These are phyloP conservation scores for Tympanoctomys barrerae DNA, from an alignment of 2,797 vertebrate species.

Conservation along the genomic window DNA sequence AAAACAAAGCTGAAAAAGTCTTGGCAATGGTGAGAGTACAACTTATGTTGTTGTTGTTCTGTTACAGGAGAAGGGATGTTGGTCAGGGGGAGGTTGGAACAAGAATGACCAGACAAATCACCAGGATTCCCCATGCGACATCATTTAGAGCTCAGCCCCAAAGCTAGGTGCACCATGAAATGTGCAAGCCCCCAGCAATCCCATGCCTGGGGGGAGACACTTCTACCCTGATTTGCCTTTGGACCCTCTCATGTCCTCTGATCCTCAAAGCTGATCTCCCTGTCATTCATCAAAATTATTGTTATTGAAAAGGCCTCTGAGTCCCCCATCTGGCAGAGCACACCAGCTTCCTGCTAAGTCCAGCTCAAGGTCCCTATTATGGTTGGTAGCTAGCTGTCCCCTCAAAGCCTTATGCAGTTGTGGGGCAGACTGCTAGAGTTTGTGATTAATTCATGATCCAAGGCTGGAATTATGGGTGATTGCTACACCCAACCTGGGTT, in stretches of 20 bases:
- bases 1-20: neutral
- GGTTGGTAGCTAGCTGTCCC: no score
- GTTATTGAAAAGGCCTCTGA: neutral
- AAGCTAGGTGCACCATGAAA: fast-evolving
- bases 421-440: no score
- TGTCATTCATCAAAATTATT: neutral
- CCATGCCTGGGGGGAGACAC: neutral
- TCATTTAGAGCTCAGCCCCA: neutral
- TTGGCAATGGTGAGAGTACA: neutral
- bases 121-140: neutral
- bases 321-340: neutral
- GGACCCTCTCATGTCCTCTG: neutral
- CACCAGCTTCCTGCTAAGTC: neutral
- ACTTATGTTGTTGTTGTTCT: neutral
- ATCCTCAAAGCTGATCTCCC: constrained; percentile 12
- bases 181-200: neutral
- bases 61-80: neutral
- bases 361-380: neutral
- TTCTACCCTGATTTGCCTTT: neutral
- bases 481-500: no score
- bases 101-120: neutral
- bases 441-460: no score
- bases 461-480: no score
- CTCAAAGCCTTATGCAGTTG: no score
- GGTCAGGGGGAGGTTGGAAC: neutral